These are phyloP conservation scores for Antheraea mylitta DNA, from an alignment of 1,140 invertebrate species.

Conservation along the genomic window DNA sequence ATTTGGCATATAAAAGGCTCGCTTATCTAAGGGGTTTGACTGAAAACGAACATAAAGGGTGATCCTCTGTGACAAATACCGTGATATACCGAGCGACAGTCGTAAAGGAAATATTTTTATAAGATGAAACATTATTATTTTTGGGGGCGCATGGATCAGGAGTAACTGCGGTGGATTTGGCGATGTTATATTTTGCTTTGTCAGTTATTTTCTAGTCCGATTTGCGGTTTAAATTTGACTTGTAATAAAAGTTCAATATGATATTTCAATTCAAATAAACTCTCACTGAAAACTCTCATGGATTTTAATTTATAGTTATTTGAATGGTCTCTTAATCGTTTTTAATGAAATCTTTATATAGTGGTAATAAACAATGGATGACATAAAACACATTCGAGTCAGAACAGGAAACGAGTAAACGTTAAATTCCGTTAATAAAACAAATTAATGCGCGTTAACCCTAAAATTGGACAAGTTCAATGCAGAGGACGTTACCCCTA, in stretches of 20 bases:
- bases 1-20: constrained; percentile 79
- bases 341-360: background rate
- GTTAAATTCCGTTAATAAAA: constrained; percentile 73
- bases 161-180: constrained; percentile 47
- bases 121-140: constrained; percentile 79
- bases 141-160: constrained; percentile 72
- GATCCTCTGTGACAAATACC: constrained; percentile 78
- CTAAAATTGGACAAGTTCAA: constrained; percentile 78
- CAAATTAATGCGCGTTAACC: constrained; percentile 74
- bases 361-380: constrained; percentile 3
- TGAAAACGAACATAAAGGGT: constrained; percentile 79
- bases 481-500: constrained; percentile 74
- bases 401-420: constrained; percentile 65
- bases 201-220: constrained; percentile 22
- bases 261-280: background rate
- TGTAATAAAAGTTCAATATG: background rate
- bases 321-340: background rate
- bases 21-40: constrained; percentile 79
- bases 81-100: constrained; percentile 76
- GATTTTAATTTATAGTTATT: background rate
- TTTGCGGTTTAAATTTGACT: constrained; percentile 29
- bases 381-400: constrained; percentile 46
- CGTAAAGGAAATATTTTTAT: constrained; percentile 79
- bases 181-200: constrained; percentile 31
- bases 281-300: background rate